A percentile compares a stretch with the other conserved stretches of the same genome.
These are phyloP conservation scores for Ameiurus melas DNA, from an alignment of 2,113 vertebrate species.

Conservation along the genomic window DNA sequence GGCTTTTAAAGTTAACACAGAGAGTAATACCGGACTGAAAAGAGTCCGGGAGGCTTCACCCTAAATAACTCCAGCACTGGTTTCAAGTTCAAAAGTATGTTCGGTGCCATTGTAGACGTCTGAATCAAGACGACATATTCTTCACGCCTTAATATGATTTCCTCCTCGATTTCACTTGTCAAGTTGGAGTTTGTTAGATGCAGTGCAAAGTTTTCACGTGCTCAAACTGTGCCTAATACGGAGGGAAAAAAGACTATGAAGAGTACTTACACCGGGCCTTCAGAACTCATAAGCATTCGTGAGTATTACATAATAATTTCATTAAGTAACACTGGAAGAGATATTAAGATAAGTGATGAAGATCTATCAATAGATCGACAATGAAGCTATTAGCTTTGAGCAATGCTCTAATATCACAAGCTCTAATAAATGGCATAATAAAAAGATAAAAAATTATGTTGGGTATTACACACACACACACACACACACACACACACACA, in stretches of 20 bases:
- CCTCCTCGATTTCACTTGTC: neutral
- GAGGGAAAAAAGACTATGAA: neutral
- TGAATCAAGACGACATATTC: neutral
- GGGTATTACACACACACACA: no score
- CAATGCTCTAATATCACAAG: neutral
- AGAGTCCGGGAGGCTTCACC: neutral
- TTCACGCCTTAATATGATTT: neutral
- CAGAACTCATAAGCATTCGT: neutral
- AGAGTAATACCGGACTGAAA: slow-evolving; percentile 21
- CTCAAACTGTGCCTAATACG: neutral
- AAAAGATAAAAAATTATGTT: neutral
- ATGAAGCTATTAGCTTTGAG: neutral
- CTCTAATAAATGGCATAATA: neutral
- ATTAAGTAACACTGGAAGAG: neutral
- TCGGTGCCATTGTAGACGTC: neutral
- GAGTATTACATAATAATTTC: neutral
- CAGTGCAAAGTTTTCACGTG: neutral
- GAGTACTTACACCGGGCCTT: neutral
- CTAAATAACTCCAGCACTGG: neutral
- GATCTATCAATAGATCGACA: neutral
- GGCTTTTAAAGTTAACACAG: slow-evolving; percentile 41
- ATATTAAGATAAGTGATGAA: neutral
- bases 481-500: no score
- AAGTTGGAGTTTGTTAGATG: neutral
- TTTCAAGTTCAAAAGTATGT: neutral